Percentiles rank a stretch among this genome's conserved stretches.
These are phyloP conservation scores for Periphyllus acericola DNA, from an alignment of 2,888 invertebrate species.

Conservation along the genomic window DNA sequence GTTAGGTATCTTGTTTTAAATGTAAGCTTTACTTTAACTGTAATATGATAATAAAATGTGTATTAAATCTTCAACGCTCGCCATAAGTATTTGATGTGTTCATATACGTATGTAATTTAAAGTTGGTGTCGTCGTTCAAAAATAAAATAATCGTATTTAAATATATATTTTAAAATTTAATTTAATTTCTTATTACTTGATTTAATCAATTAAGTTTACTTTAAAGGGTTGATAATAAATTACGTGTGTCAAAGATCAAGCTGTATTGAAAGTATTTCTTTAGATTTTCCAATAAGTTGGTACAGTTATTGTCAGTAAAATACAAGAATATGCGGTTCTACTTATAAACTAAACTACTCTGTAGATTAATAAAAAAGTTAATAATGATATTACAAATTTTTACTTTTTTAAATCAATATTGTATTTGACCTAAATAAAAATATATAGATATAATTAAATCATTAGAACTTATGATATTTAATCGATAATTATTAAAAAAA, in stretches of 20 bases:
- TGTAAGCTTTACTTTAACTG: too few species aligned
- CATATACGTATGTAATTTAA: not conserved
- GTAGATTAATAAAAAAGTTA: constrained; percentile 4
- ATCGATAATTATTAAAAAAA: too few species aligned
- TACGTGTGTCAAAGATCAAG: not conserved
- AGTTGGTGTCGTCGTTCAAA: not conserved
- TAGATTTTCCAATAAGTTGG: not conserved
- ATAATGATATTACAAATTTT: not conserved
- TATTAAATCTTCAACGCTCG: too few species aligned
- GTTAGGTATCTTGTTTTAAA: too few species aligned
- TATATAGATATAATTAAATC: too few species aligned
- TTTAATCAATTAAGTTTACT: not conserved
- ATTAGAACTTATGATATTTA: too few species aligned
- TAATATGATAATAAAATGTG: too few species aligned
- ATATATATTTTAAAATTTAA: not conserved
- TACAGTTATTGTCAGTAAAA: not conserved
- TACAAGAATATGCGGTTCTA: not conserved
- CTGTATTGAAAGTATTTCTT: not conserved
- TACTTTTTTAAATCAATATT: too few species aligned
- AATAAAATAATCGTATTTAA: not conserved
- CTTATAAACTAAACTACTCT: not conserved
- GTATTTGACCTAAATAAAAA: too few species aligned
- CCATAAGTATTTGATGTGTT: too few species aligned
- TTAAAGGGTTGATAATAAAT: not conserved
- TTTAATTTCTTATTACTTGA: not conserved